Base-by-base conservation (phyloP, 2,113 vertebrate genomes). In the Cisticola juncidis region DNA sequence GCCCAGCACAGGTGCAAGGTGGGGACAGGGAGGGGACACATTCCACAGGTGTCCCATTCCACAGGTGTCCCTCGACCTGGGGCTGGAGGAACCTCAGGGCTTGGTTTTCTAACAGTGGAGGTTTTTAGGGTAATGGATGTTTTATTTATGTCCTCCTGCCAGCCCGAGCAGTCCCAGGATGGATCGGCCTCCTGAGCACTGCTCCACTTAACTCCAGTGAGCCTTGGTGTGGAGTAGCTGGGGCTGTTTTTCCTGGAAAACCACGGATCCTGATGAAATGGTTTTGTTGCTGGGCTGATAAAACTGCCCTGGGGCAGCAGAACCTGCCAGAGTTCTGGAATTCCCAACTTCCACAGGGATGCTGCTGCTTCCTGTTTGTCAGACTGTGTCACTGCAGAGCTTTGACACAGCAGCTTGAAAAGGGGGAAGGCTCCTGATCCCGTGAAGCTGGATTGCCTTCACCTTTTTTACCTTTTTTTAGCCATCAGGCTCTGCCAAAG, bases 261-360 rank as follows among this genome's bases (percentile, higher is more conserved):
- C 2, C 29, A 19, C 16, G 2, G 0, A 3, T n/a, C 33, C 35
- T 23, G 10, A 1, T 14, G 47, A 9, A 29, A n/a, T 11, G 29
- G 15, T 74, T 14, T 9, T 29, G 54, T 9, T 65, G 18, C 23
- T 53, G 54, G 10, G 35, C 28, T 53, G 22, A 17, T 53, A 26
- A 29, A 56, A 4, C 12, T 40, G 22, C 42, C 36, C 12, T 20
- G 6, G 29, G 61, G 14, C 35, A 68, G 44, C 54, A 31, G 12
- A 51, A n/a, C 6, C 6, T 38, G 4, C 57, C 13, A 4, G 18
- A 6, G 50, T 14, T 6, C 9, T 5, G 45, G 28, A 73, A 57
- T 53, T 20, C 28, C 45, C 2, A 6, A 0, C 33, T 48, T 20
- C 42, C 56, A 12, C n/a, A 23, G 50, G 18, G 33, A 24, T 24